Conservation (phyloP, 2,797 vertebrate species). For the Phylloscopus collybita region DNA sequence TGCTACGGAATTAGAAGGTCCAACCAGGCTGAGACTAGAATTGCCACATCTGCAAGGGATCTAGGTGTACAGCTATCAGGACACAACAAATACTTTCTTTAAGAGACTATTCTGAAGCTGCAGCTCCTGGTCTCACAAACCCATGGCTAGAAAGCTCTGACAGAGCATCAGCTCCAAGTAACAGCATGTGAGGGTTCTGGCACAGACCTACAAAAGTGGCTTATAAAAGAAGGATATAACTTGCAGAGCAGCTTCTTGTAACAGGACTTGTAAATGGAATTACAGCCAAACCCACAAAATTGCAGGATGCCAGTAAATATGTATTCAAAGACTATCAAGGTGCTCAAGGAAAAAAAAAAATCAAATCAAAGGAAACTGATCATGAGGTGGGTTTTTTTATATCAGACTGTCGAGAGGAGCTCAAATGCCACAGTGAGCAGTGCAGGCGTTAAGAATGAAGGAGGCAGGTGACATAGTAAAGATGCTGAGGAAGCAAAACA, state of each 20-base stretch:
- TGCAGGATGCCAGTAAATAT: background rate
- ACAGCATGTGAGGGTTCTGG: background rate
- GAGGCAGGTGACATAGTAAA: background rate
- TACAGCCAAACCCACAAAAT: background rate
- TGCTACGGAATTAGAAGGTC: background rate
- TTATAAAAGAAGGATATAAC: background rate
- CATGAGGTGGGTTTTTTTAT: background rate
- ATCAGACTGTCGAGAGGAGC: background rate
- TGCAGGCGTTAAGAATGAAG: background rate
- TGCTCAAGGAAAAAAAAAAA: background rate
- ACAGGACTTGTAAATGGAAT: background rate
- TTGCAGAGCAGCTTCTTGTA: background rate
- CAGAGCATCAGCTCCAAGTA: background rate
- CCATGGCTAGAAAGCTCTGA: background rate
- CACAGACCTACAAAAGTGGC: background rate
- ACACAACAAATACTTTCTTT: background rate
- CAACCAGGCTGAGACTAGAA: background rate
- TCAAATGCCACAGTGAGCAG: background rate
- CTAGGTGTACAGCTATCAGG: background rate
- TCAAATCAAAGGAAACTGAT: background rate
- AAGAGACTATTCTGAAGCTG: background rate
- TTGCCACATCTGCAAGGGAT: background rate
- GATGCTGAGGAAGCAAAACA: background rate
- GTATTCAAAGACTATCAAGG: background rate
- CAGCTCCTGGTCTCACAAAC: background rate